Evolutionary conservation across 2,888 invertebrate species (phyloP).

Genomic region (Abscondita cerata): DNA sequence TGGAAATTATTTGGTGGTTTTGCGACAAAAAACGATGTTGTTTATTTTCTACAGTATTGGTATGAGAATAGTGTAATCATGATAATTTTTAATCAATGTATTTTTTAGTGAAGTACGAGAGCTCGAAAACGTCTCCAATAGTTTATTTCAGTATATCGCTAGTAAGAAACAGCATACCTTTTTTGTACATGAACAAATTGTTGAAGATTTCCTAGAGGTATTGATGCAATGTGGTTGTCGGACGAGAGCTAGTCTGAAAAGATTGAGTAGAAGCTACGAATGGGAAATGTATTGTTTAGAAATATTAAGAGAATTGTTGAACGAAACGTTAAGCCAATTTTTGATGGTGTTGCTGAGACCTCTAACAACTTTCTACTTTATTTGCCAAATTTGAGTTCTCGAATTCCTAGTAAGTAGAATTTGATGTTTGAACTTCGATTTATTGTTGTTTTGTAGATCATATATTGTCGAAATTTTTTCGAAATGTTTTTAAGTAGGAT

Average conservation of each 20-base stretch:
- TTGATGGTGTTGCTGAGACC: neutral
- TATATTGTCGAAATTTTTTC: conserved; percentile 14
- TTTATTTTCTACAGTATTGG: conserved; percentile 22
- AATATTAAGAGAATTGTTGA: conserved; percentile 14
- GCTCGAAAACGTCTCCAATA: neutral
- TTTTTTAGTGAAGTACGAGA: conserved; percentile 15
- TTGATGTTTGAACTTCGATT: neutral
- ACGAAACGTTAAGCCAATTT: conserved; percentile 4
- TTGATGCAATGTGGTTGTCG: conserved; percentile 18
- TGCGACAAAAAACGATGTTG: conserved; percentile 23
- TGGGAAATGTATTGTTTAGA: conserved; percentile 19
- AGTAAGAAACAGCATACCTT: conserved; percentile 4
- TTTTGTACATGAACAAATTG: conserved; percentile 11
- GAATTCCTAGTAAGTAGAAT: conserved; percentile 23
- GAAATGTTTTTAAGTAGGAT: conserved; percentile 15
- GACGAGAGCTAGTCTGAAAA: conserved; percentile 13
- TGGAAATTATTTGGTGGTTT: conserved; percentile 32
- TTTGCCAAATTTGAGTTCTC: neutral
- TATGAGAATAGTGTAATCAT: too few relatives aligned
- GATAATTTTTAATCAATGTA: too few relatives aligned
- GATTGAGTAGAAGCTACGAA: conserved; percentile 2
- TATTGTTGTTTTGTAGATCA: conserved; percentile 16
- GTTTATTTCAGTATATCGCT: conserved; percentile 7
- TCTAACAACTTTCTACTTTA: conserved; percentile 14
- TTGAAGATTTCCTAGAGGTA: conserved; percentile 19